Percentiles rank a stretch among this genome's conserved stretches.
Evolutionary conservation across 2,888 invertebrate species (phyloP).

Genomic region (Doris montereyensis): DNA sequence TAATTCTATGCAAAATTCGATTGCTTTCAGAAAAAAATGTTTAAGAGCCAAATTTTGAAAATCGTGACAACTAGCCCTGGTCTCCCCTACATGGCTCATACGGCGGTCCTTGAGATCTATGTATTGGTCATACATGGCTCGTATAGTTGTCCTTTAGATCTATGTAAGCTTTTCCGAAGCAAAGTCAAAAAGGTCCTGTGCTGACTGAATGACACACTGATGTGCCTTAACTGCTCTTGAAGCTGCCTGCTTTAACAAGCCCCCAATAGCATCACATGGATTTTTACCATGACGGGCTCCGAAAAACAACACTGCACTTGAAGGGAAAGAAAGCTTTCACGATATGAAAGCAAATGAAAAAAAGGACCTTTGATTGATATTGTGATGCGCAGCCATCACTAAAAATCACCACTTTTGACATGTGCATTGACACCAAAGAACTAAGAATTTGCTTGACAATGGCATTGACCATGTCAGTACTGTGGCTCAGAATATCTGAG

Average conservation of each 20-base stretch:
- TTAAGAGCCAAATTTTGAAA: no score
- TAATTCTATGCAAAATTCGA: no score
- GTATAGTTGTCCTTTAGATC: no score
- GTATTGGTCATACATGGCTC: no score
- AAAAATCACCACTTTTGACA: conserved; percentile 17
- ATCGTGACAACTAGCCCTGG: no score
- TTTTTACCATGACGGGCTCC: conserved; percentile 29
- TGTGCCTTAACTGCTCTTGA: not conserved
- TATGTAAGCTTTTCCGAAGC: not conserved
- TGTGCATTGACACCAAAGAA: not conserved
- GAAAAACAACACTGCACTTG: conserved; percentile 13
- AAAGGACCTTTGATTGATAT: conserved; percentile 25
- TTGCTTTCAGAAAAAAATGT: no score
- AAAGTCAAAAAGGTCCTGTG: conserved; percentile 5
- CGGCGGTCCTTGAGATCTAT: no score
- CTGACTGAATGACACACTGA: not conserved
- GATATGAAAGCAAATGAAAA: no score
- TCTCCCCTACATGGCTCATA: no score
- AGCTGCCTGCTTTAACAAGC: not conserved
- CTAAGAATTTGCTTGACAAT: not conserved
- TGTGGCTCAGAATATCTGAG: conserved; percentile 10
- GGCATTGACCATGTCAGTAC: not conserved
- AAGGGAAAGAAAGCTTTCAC: no score
- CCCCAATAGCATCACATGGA: conserved; percentile 20
- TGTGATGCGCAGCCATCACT: conserved; percentile 36